Evolutionary conservation across 2,113 vertebrate genomes (phyloP).

Genomic region (Lynx canadensis): DNA sequence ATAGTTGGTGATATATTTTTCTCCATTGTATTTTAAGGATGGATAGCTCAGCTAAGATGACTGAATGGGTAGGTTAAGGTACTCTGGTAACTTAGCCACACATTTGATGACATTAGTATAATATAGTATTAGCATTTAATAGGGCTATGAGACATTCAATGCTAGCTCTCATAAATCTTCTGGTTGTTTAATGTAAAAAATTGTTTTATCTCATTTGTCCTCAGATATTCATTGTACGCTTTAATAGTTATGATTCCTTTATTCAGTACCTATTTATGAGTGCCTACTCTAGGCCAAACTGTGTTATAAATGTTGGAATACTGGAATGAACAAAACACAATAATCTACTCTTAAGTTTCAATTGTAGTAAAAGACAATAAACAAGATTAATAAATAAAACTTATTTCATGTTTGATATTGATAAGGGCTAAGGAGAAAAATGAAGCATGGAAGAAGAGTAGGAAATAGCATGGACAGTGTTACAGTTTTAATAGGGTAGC

Average conservation of each 20-base stretch:
- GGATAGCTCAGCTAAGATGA: background rate
- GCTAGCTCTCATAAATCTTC: background rate
- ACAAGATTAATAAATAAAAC: background rate
- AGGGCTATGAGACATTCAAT: background rate
- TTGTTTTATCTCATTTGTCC: background rate
- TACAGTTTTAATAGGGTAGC: background rate
- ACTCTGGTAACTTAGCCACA: background rate
- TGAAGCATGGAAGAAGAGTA: background rate
- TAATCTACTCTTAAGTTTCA: background rate
- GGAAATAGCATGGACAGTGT: background rate
- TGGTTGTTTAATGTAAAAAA: background rate
- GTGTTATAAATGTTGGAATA: background rate
- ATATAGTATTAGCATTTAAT: background rate
- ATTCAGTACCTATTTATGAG: background rate
- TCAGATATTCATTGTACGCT: background rate
- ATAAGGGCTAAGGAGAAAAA: background rate
- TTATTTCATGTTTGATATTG: background rate
- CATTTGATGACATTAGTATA: background rate
- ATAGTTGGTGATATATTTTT: background rate
- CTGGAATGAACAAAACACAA: background rate
- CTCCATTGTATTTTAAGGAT: background rate
- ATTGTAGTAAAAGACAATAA: background rate
- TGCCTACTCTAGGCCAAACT: background rate
- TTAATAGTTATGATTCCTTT: slow-evolving; percentile 1
- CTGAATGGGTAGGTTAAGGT: background rate